A percentile compares a stretch with the other conserved stretches of the same genome.
phyloP scores from a whole-genome alignment of 2,113 vertebrate genomes.

The Nibea coibor region DNA sequence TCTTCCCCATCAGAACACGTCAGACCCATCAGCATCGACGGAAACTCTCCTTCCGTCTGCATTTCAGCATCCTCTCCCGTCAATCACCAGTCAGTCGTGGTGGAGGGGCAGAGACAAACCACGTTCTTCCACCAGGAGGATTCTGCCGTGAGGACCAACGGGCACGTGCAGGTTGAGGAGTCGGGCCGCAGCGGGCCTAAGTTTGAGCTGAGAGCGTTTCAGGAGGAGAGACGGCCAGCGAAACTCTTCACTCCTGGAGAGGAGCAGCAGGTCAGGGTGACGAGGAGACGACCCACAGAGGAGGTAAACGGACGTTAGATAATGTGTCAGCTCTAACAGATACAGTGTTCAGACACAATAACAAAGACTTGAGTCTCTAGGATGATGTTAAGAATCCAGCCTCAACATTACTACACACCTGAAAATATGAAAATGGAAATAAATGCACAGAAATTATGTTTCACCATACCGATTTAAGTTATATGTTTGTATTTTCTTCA shows the following conservation, averaged over 20 bases:
- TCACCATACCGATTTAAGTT: background rate
- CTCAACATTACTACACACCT: background rate
- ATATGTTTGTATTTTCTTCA: background rate
- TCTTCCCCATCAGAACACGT: constrained; percentile 81
- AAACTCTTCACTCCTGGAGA: constrained; percentile 90
- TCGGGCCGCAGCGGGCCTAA: constrained; percentile 83
- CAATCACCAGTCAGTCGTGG: constrained; percentile 64
- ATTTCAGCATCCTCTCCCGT: constrained; percentile 61
- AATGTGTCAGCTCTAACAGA: background rate
- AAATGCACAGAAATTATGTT: background rate
- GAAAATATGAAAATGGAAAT: background rate
- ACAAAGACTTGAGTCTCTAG: background rate
- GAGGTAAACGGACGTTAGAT: constrained; percentile 83
- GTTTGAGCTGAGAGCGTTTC: constrained; percentile 95
- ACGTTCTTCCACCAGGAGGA: constrained; percentile 75
- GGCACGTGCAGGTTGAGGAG: constrained; percentile 72
- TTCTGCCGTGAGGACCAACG: constrained; percentile 70
- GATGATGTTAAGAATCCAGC: background rate
- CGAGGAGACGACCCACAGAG: constrained; percentile 90
- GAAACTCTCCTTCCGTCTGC: constrained; percentile 77
- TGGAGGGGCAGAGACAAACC: constrained; percentile 71
- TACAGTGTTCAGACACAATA: background rate
- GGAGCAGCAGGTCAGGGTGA: constrained; percentile 89
- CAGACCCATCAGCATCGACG: constrained; percentile 69
- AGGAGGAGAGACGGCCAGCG: constrained; percentile 94